Conservation (phyloP, 2,888 invertebrate genomes). For the Drosophila fungiperda region DNA sequence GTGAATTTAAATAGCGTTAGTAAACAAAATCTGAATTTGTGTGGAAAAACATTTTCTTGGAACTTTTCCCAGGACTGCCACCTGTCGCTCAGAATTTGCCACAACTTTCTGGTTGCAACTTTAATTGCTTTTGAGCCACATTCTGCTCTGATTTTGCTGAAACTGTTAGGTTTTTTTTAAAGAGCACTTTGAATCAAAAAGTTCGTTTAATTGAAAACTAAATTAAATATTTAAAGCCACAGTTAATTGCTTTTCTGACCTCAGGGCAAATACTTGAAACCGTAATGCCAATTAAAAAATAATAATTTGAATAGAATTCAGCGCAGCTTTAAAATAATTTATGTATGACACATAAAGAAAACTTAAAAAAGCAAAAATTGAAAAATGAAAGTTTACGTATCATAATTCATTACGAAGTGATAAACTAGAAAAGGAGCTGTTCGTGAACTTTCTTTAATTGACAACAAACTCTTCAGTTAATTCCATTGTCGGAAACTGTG, state of each 20-base stretch:
- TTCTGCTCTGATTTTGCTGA: background rate
- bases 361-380: background rate
- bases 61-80: background rate
- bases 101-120: constrained; percentile 7
- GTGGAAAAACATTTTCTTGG: background rate
- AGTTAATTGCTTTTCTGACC: constrained; percentile 38
- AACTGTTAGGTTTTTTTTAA: background rate
- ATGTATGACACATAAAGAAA: background rate
- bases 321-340: background rate
- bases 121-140: constrained; percentile 5
- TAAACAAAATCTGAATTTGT: background rate
- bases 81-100: constrained; percentile 7
- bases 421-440: constrained; percentile 1
- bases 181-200: background rate
- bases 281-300: constrained; percentile 4
- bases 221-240: constrained; percentile 1
- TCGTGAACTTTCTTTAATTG: constrained; percentile 33
- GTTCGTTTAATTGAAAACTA: constrained; percentile 4
- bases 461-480: constrained; percentile 20
- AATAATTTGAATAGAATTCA: background rate
- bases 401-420: background rate
- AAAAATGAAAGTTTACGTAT: background rate
- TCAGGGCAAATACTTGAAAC: constrained; percentile 1
- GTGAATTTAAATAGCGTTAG: background rate
- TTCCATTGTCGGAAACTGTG: constrained; percentile 29